Conservation (phyloP, 2,113 vertebrate species). For the Glareola pratincola region DNA sequence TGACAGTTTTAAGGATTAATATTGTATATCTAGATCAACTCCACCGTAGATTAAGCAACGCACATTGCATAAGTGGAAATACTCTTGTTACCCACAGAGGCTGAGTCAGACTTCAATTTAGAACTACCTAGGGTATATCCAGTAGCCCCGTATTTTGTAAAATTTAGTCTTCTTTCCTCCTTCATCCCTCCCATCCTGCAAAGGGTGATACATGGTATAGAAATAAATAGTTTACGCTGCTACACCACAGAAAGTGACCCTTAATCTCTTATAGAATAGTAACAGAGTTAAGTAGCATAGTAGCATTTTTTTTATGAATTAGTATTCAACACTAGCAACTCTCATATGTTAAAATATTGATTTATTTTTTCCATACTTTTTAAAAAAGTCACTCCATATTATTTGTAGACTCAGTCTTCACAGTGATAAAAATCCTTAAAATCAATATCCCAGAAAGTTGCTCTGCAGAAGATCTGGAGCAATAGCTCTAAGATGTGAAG, state of each 20-base stretch:
- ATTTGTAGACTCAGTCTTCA: neutral
- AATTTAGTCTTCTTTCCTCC: neutral
- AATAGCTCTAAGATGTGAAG: neutral
- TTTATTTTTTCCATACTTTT: neutral
- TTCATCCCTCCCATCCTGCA: neutral
- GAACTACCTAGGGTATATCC: neutral
- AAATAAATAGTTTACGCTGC: neutral
- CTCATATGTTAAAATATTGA: neutral
- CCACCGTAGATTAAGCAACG: neutral
- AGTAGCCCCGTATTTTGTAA: neutral
- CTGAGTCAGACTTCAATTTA: neutral
- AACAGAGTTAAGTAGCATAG: neutral
- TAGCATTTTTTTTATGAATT: neutral
- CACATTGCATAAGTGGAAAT: neutral
- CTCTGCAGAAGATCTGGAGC: neutral
- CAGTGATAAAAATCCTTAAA: neutral
- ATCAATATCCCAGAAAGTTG: neutral
- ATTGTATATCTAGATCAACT: neutral
- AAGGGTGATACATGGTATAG: neutral
- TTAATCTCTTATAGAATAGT: neutral
- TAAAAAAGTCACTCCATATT: neutral
- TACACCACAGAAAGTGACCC: neutral
- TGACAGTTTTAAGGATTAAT: neutral
- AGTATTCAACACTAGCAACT: neutral
- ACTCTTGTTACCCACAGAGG: neutral